Evolutionary conservation across 2,888 invertebrate species (phyloP), one percentile per base, ranked within the genome.

Genomic region (Volucella bombylans): DNA sequence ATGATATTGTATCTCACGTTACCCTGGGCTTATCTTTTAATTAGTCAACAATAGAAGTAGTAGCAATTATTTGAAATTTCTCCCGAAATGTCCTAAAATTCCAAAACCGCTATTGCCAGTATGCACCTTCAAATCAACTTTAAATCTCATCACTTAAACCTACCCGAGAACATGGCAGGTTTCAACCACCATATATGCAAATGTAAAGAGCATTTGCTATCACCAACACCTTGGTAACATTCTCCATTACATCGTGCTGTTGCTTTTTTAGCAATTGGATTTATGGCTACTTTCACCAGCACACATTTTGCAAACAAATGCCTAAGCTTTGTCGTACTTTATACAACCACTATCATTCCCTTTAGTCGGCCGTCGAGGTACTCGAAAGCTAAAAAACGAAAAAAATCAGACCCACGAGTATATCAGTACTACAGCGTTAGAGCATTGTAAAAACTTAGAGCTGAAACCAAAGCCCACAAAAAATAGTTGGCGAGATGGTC

Each of bases 401-500:
- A 49, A 49, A 31, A 12, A 10, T 1, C 12, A 15, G 10, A 8
- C 9, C 39, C 18, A 10, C 23, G 1, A 10, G 41, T 12, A 38
- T 10, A 14, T 41, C 18, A 15, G 15, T 57, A 41, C 23, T 62
- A 77, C 45, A 62, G 15, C 23, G 14, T 47, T 15, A 14, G 43
- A 11, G 15, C 67, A 47, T 47, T 62, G 49, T 23, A 31, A 14
- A 45, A 59, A 59, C 52, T 61, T 45, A 45, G 39, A 61, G 39
- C 61, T 68, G n/a, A 64, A 49, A 23, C 39, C 31, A 62, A 72
- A 65, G 45, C 31, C 50, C 12, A 11, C 18, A 50, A 45, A 31
- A 64, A 57, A 55, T 55, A 77, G 43, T 50, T 72, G 55, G 18
- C 54, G 39, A 43, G 62, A 39, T 73, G 50, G 73, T 73, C 78